Evolutionary conservation across 2,888 invertebrate species (phyloP), one percentile per base, ranked within the genome.

Genomic region (Deroplatys truncata): DNA sequence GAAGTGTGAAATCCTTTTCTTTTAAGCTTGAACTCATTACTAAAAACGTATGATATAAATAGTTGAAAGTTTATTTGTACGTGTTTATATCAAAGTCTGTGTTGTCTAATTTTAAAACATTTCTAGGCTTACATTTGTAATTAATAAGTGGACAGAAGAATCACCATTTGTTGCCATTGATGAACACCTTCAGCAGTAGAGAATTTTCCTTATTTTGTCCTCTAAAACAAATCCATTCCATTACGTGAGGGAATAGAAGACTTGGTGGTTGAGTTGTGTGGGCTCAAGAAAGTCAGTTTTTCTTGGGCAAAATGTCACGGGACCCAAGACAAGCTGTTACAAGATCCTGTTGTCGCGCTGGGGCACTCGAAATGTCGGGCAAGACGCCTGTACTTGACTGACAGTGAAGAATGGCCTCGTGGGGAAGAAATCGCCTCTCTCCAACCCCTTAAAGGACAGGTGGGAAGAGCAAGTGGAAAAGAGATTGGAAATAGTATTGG

Each of bases 341-440:
- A 85, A 85, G 25, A 85, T 35, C 35, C 31, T 35, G 16, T n/a
- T 49, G 49, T 43, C 25, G 85, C 15, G 85, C 31, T 56, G 56
- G 56, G 56, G 56, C 56, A 56, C 43, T n/a, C 29, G 86, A 82
- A 56, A 82, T 29, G 28, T 20, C 29, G 56, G 82, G 82, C 16
- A 28, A 56, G 43, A 28, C 28, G 16, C 49, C 49, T 85, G 85
- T 43, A 28, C 29, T 15, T 86, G 82, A 29, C 72, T 86, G 86
- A 86, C 86, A 86, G 86, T 86, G 86, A 86, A 82, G 86, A 86
- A 86, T 86, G 86, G 31, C 85, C 85, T 28, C 85, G 31, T 28
- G 25, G 49, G 25, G 25, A 15, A 28, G 49, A 29, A 56, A 72
- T 72, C 25, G 56, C 56, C 56, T 72, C 20, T 20, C 20, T 72